phyloP scores from a whole-genome alignment of 23 tunicate genomes.

The Phallusia fumigata region DNA sequence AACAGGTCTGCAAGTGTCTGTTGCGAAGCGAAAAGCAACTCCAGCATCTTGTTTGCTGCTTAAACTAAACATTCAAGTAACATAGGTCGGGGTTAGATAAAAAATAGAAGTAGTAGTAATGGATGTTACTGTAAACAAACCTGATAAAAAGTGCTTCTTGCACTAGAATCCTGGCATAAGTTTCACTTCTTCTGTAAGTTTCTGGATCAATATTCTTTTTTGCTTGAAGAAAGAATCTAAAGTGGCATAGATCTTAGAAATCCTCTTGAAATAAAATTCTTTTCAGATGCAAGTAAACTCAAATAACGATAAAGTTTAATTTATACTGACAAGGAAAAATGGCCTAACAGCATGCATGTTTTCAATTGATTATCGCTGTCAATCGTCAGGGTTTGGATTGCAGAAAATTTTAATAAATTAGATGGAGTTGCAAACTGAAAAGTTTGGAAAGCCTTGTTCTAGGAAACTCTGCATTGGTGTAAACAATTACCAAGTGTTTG shows the following conservation, averaged over 20 bases:
- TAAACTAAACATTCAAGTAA: not conserved
- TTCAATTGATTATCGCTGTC: too few species aligned
- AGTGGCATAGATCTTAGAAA: not conserved
- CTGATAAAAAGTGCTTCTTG: conserved; percentile 29
- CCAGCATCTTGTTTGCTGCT: conserved; percentile 25
- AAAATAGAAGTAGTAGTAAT: not conserved
- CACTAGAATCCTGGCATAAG: conserved; percentile 30
- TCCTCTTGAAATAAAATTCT: too few species aligned
- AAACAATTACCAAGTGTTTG: too few species aligned
- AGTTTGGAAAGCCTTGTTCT: too few species aligned
- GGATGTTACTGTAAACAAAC: not conserved
- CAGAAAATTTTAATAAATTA: too few species aligned
- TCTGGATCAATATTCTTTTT: conserved; percentile 34
- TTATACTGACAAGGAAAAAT: too few species aligned
- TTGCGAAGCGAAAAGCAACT: conserved; percentile 22
- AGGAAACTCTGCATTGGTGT: too few species aligned
- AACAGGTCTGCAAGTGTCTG: not conserved
- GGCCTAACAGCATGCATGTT: too few species aligned
- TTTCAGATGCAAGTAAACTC: too few species aligned
- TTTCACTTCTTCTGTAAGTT: conserved; percentile 29
- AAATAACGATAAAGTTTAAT: too few species aligned
- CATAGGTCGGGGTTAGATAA: not conserved
- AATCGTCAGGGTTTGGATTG: too few species aligned
- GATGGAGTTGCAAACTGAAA: too few species aligned
- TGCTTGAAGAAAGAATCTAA: conserved; percentile 20